Evolutionary conservation across 2,797 vertebrate species (phyloP), one percentile per base, ranked within the genome.

Genomic region (Scolopax rusticola): DNA sequence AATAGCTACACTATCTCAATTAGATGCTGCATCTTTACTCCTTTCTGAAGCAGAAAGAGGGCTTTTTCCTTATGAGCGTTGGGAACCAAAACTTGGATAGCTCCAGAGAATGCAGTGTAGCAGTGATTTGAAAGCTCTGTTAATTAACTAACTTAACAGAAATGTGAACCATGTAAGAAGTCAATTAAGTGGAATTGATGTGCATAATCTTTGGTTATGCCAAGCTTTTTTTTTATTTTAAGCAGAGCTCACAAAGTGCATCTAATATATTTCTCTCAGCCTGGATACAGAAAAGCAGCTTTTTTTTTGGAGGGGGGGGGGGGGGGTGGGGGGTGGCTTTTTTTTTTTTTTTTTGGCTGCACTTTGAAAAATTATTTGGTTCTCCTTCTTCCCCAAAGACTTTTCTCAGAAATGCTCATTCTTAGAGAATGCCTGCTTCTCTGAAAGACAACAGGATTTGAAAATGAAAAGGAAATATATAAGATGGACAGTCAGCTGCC

Each of bases 101-200:
- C 64, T 95, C 84, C 67, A 81, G 90, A 94, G 83, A 95, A 74
- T 54, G 68, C 15, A 65, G 13, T 48, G 67, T 11, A 79, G 83
- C 32, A 67, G 56, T 36, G 57, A 92, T 96, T 89, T 94, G 45
- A 90, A 96, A 96, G 43, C 81, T 87, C 63, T 93, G 51, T 87
- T 97, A 97, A 97, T 97, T 95, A 90, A 56, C 60, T 91, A 95
- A 96, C 28, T 50, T 94, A 90, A 93, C 76, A 94, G 71, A 97
- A 97, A 97, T 65, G 43, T 89, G 87, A 97, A 83, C 87, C 75
- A 84, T 79, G 50, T 90, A 95, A 92, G 82, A 96, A 96, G 48
- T 83, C 90, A 97, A 96, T 96, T 96, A 96, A 96, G 61, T 85
- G 33, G 91, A 96, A 97, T 65, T 89, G 78, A 96, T 93, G 51